phyloP scores from a whole-genome alignment of 2,113 vertebrate species.

The Kryptolebias marmoratus region DNA sequence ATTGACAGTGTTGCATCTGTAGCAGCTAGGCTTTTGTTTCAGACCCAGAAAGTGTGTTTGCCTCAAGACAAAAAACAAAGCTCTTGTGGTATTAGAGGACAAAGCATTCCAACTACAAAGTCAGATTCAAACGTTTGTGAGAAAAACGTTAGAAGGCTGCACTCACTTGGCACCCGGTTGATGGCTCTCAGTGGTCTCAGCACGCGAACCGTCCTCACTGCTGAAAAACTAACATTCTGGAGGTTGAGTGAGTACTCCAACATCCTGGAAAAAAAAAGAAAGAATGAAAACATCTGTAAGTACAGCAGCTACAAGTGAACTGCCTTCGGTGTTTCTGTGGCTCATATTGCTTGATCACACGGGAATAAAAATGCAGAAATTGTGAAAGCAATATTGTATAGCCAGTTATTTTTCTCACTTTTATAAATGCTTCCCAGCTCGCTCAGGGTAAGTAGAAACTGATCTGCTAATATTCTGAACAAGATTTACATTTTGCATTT shows the following conservation, averaged over 20 bases:
- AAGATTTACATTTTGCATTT: slow-evolving; percentile 38
- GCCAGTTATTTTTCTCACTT: slow-evolving; percentile 39
- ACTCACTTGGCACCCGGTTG: slow-evolving; percentile 91
- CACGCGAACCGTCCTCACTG: slow-evolving; percentile 95
- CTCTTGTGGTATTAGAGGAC: slow-evolving; percentile 17
- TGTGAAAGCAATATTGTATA: slow-evolving; percentile 27
- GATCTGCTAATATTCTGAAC: slow-evolving; percentile 42
- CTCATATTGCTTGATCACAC: slow-evolving; percentile 5
- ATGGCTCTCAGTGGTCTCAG: slow-evolving; percentile 96
- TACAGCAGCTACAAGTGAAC: neutral
- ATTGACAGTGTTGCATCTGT: neutral
- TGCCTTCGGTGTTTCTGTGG: neutral
- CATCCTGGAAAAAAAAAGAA: slow-evolving; percentile 84
- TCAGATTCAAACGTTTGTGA: neutral
- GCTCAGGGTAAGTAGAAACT: slow-evolving; percentile 32
- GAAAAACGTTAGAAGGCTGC: neutral
- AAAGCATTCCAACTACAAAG: neutral
- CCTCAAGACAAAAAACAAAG: neutral
- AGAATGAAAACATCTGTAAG: slow-evolving; percentile 8
- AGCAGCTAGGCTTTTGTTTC: neutral
- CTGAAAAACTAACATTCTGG: slow-evolving; percentile 97
- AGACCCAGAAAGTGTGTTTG: neutral
- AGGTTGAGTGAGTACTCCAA: slow-evolving; percentile 98
- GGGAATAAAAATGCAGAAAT: slow-evolving; percentile 43
- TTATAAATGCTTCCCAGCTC: slow-evolving; percentile 29